A percentile compares a stretch with the other conserved stretches of the same genome.
Conservation (phyloP, 2,888 invertebrate genomes). For the Aplocera efformata region DNA sequence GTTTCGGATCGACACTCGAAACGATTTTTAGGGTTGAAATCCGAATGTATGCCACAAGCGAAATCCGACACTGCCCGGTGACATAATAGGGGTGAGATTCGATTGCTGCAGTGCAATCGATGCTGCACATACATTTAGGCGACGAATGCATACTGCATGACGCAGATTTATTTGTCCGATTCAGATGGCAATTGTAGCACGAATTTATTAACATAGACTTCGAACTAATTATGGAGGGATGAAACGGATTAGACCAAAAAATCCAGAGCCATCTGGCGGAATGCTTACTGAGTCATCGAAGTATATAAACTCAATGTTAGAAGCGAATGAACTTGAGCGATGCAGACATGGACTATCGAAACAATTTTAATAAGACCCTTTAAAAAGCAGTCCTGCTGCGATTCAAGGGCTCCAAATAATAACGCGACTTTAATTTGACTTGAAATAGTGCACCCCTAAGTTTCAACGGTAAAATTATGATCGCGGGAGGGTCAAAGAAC, state of each 20-base stretch:
- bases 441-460: slow-evolving; percentile 63
- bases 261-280: slow-evolving; percentile 53
- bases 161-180: slow-evolving; percentile 75
- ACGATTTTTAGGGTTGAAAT: slow-evolving; percentile 69
- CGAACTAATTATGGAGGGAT: slow-evolving; percentile 65
- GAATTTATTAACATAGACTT: slow-evolving; percentile 64
- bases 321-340: slow-evolving; percentile 21
- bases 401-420: slow-evolving; percentile 57
- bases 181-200: slow-evolving; percentile 65
- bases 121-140: slow-evolving; percentile 47
- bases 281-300: slow-evolving; percentile 23
- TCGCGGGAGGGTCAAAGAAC: slow-evolving; percentile 70
- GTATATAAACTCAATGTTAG: slow-evolving; percentile 13
- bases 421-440: slow-evolving; percentile 66
- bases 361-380: slow-evolving; percentile 35
- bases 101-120: slow-evolving; percentile 23
- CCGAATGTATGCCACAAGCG: slow-evolving; percentile 25
- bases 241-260: slow-evolving; percentile 51
- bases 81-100: slow-evolving; percentile 36
- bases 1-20: slow-evolving; percentile 73
- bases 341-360: slow-evolving; percentile 3
- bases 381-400: slow-evolving; percentile 15
- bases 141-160: slow-evolving; percentile 63
- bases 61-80: slow-evolving; percentile 40
- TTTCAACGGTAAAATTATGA: slow-evolving; percentile 71